Base-by-base conservation (phyloP, 2,113 vertebrate genomes). In the Tachysurus vachellii region DNA sequence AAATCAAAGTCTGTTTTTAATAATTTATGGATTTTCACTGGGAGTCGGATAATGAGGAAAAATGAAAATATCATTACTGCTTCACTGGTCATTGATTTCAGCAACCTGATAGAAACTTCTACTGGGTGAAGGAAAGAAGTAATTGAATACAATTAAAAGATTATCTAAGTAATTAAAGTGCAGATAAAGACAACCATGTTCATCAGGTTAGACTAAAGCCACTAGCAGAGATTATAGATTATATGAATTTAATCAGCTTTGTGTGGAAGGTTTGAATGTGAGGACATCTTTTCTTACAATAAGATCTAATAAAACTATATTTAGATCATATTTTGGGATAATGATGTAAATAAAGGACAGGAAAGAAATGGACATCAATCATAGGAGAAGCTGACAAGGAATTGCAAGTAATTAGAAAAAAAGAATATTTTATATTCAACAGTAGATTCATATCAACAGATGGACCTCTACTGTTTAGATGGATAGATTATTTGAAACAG, bases 51-150 rank as follows among this genome's bases (percentile, higher is more conserved):
- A 93, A 94, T 92, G 73, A 90, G 91, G 91, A 93, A 92, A 93
- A 90, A 94, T 92, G 88, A 92, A 94, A 93, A 93, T 88, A 94
- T 92, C 91, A 92, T 94, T 94, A 93, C 87, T 91, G 91, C 93
- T 88, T 92, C 90, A 91, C 92, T 94, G 88, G 71, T 94, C 92
- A 95, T 93, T 93, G 92, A 93, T 92, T 95, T 93, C 89, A 92
- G 92, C 89, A 92, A 91, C 87, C 86, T 68, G 90, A 88, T 80
- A 80, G 89, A 89, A 89, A 90, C 92, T 81, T 68, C 71, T 89
- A 88, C 86, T 50, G 31, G 53, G 53, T 76, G 44, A 71, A 82
- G 21, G 73, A 44, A 85, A 75, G 50, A 53, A 68, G 80, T 53
- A 61, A 84, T 54, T 81, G 50, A 56, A 79, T 62, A 53, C 88